These are phyloP conservation scores for Hylyphantes graminicola DNA, from an alignment of 1,140 invertebrate genomes.

Conservation along the genomic window DNA sequence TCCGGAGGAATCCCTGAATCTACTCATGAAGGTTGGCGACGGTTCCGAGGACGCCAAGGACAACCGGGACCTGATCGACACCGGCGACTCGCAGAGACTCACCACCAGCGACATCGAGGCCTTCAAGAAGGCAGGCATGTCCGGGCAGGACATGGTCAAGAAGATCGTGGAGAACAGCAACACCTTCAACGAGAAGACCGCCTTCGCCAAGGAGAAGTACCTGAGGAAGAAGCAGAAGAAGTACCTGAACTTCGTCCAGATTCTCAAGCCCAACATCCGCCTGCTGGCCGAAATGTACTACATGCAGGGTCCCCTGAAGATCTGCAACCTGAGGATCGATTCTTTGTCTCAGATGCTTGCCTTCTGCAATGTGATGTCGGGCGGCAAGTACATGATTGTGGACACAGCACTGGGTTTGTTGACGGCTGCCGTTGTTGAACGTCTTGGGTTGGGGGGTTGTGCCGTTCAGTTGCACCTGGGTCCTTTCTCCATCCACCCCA, in stretches of 20 bases:
- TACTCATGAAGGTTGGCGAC: constrained; percentile 67
- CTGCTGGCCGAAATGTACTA: constrained; percentile 83
- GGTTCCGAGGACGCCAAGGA: constrained; percentile 76
- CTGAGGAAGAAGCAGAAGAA: constrained; percentile 84
- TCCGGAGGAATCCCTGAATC: constrained; percentile 58
- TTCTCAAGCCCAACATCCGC: constrained; percentile 80
- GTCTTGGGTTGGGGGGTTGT: constrained; percentile 75
- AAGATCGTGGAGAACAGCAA: constrained; percentile 89
- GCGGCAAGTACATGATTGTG: constrained; percentile 84
- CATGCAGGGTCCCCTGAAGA: constrained; percentile 79
- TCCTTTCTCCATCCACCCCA: constrained; percentile 74
- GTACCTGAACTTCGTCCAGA: constrained; percentile 67
- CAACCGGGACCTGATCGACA: constrained; percentile 86
- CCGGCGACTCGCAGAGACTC: constrained; percentile 86
- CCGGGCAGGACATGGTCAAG: constrained; percentile 84
- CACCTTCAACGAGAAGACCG: constrained; percentile 84
- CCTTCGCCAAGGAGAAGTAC: constrained; percentile 94
- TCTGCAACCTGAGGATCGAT: constrained; percentile 81
- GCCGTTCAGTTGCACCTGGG: constrained; percentile 82
- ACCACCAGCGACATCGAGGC: constrained; percentile 83
- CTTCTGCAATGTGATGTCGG: constrained; percentile 80
- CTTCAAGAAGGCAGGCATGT: constrained; percentile 79
- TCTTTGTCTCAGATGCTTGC: constrained; percentile 87
- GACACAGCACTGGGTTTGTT: constrained; percentile 88
- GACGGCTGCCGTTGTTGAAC: constrained; percentile 80